Evolutionary conservation across 30 jellyfish, hydroid and myxozoan species (phyloP), one percentile per base, ranked within the genome.

Genomic region (Pseudorhiza aurosa): DNA sequence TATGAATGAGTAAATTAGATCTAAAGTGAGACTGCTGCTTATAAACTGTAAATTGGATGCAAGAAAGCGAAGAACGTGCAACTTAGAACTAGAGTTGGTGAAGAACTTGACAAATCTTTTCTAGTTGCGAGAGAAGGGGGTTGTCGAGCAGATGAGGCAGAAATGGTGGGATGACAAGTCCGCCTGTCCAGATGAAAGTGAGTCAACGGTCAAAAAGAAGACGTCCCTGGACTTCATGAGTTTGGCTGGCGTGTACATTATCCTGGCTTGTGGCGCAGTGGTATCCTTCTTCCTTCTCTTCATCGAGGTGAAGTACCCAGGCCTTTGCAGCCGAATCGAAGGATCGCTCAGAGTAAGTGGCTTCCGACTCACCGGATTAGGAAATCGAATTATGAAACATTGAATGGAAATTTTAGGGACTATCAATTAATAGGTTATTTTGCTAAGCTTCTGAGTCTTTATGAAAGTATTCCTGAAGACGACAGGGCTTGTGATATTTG

Each of bases 121-220:
- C 49, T 50, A 84, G 95, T 65, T 88, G 17, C 87, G 97, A 40
- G 97, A 88, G 67, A 73, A 57, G 33, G 97, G 97, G 14, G 75
- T 88, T 35, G 85, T 88, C 7, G 97, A 88, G 35, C 77, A 57
- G 49, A 70, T 79, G 65, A 88, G 97, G 24, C 64, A 76, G 25
- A 81, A 72, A 72, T 88, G 97, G 97, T 88, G 97, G 97, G 95
- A 88, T 67, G 59, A 29, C 57, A 67, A 74, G 36, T 88, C 97
- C 1, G 77, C 85, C 26, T 88, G 97, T 62, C 81, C 80, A 0
- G 19, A 58, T 0, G 63, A 40, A n/a, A 46, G 29, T 0, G 85
- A 79, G 0, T 51, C 62, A 26, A 63, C 71, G 15, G 77, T 58
- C 43, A 90, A 68, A 24, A 79, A 69, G 79, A 49, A 81, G 1